Evolutionary conservation across 1,140 invertebrate species (phyloP), one percentile per base, ranked within the genome.

Genomic region (Nomia melanderi): DNA sequence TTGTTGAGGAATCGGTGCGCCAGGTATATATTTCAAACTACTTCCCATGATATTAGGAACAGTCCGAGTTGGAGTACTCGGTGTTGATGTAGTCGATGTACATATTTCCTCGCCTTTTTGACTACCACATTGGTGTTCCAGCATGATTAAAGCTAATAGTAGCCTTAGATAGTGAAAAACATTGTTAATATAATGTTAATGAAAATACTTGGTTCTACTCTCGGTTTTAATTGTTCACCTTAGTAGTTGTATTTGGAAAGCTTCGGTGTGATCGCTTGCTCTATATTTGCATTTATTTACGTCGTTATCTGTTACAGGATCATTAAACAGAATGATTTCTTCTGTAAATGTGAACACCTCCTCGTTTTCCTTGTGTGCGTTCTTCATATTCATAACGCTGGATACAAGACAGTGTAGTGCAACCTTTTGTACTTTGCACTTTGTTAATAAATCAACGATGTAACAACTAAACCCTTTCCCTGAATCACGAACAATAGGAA

Each of bases 401-500:
- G 96, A 96, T 17, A 97, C 93, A 31, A 98, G 92, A 90, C 96
- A 97, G 89, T 97, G 96, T 44, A 98, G 93, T 33, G 97, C 93
- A n/a, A 97, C 96, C 89, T 98, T 97, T 91, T 98, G 97, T 31
- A 98, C 94, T 92, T 98, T 98, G 87, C 96, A 97, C 75, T 96
- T 95, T 1, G 94, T 93, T 78, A 98, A 91, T 73, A 98, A 91
- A 91, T 98, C 96, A 64, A 95, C 95, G 41, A 98, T 95, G 89
- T 97, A 98, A 74, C 94, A 96, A 29, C 96, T 95, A 87, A 98
- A 95, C 36, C 96, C 96, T 84, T 95, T 95, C 0, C 95, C 96
- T 88, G 96, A 97, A 82, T 97, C 96, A 70, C 95, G 94, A n/a
- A 97, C 96, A 33, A 98, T 95, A n/a, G 94, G 93, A 41, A 96